Conservation (phyloP, 1,140 invertebrate genomes). For the Drosophila ambigua region DNA sequence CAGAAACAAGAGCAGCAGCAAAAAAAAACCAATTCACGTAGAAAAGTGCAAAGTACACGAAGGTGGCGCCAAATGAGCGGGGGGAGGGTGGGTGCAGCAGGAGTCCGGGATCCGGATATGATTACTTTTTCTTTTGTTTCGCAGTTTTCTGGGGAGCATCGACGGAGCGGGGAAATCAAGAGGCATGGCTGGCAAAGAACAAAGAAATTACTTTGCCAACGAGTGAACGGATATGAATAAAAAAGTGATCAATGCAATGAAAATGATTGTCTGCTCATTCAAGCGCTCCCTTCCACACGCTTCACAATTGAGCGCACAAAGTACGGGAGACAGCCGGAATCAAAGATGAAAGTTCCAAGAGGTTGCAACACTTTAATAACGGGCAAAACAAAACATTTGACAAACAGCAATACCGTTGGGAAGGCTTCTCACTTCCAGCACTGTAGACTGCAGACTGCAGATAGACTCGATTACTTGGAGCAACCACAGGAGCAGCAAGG, state of each 20-base stretch:
- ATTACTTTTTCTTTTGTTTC: conserved; percentile 78
- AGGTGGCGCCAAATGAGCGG: neutral
- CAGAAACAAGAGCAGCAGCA: neutral
- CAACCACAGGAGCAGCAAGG: conserved; percentile 5
- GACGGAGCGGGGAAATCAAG: conserved; percentile 60
- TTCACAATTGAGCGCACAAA: conserved; percentile 76
- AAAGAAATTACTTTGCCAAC: conserved; percentile 81
- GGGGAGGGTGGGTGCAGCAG: conserved; percentile 1
- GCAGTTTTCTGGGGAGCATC: conserved; percentile 16
- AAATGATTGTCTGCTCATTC: conserved; percentile 77
- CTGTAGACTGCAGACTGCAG: neutral
- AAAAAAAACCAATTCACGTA: conserved; percentile 53
- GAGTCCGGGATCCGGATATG: conserved; percentile 50
- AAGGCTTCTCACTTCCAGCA: neutral
- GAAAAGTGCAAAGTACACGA: conserved; percentile 40
- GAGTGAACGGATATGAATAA: conserved; percentile 80
- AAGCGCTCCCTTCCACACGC: conserved; percentile 53
- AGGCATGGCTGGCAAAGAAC: conserved; percentile 62
- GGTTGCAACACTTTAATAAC: conserved; percentile 63
- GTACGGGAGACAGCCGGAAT: conserved; percentile 26
- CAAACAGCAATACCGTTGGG: neutral
- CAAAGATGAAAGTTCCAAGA: conserved; percentile 32
- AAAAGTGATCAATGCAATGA: conserved; percentile 81
- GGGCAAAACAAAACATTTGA: conserved; percentile 39
- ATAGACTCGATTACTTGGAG: neutral